Evolutionary conservation across 2,113 vertebrate genomes (phyloP).

Genomic region (Bufo bufo): DNA sequence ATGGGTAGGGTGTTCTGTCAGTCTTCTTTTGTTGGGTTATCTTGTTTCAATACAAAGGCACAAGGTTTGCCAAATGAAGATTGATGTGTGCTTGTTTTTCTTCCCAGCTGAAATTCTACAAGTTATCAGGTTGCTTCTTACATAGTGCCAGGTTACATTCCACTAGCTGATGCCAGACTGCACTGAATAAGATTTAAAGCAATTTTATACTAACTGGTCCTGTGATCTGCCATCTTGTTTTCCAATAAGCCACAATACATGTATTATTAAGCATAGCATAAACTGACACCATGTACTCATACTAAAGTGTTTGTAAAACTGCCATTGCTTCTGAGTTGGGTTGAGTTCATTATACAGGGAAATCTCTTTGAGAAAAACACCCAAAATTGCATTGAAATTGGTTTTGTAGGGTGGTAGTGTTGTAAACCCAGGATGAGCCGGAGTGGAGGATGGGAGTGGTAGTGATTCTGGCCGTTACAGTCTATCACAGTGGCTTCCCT

Average conservation of each 20-base stretch:
- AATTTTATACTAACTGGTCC: background rate
- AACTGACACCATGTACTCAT: no score
- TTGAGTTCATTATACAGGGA: no score
- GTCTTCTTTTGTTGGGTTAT: conserved; percentile 46
- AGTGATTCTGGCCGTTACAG: no score
- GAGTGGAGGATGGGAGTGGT: no score
- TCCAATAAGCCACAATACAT: background rate
- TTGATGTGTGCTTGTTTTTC: background rate
- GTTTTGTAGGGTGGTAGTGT: no score
- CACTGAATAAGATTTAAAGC: background rate
- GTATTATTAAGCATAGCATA: background rate
- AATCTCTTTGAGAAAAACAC: no score
- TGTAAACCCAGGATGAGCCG: no score
- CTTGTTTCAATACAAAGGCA: conserved; percentile 36
- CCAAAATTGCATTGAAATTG: no score
- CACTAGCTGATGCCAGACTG: background rate
- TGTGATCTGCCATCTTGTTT: background rate
- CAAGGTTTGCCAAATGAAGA: conserved; percentile 30
- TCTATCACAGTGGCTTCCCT: no score
- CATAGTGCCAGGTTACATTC: conserved; percentile 19
- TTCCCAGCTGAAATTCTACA: background rate
- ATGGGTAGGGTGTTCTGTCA: conserved; percentile 14
- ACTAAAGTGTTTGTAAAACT: background rate
- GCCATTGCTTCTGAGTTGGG: no score
- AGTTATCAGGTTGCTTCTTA: conserved; percentile 21